phyloP scores from a whole-genome alignment of 2,797 vertebrate species.

The Darevskia mixta region DNA sequence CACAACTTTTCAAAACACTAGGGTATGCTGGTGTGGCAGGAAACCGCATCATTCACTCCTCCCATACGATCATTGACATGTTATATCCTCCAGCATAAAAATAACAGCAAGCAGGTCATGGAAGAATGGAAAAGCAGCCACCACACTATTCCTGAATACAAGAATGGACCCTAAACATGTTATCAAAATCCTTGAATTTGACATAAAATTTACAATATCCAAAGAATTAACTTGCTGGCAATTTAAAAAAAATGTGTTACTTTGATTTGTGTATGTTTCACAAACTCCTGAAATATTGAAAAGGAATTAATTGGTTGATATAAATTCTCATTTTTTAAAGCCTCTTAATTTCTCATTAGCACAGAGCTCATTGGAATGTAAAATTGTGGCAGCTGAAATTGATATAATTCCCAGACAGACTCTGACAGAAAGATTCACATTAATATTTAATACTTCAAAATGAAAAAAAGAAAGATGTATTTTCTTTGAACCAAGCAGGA shows the following conservation, averaged over 20 bases:
- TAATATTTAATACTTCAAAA: conserved; percentile 12
- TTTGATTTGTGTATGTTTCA: neutral
- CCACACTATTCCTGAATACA: neutral
- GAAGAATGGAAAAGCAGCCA: neutral
- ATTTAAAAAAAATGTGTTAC: neutral
- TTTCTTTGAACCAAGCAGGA: conserved; percentile 4
- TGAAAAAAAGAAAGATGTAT: neutral
- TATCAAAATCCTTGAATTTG: neutral
- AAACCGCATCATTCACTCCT: neutral
- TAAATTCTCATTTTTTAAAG: neutral
- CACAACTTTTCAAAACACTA: neutral
- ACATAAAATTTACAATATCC: neutral
- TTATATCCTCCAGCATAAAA: neutral
- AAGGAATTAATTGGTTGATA: neutral
- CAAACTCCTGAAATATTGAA: neutral
- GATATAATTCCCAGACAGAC: neutral
- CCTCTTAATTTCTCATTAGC: rapidly evolving
- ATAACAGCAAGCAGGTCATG: neutral
- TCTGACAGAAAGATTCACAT: neutral
- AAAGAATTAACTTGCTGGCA: neutral
- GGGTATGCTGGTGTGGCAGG: neutral
- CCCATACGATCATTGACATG: neutral
- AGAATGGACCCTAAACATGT: neutral
- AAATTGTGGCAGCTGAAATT: neutral
- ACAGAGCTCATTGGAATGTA: neutral